phyloP scores from a whole-genome alignment of 2,797 vertebrate genomes.

The Catamblyrhynchus diadema region DNA sequence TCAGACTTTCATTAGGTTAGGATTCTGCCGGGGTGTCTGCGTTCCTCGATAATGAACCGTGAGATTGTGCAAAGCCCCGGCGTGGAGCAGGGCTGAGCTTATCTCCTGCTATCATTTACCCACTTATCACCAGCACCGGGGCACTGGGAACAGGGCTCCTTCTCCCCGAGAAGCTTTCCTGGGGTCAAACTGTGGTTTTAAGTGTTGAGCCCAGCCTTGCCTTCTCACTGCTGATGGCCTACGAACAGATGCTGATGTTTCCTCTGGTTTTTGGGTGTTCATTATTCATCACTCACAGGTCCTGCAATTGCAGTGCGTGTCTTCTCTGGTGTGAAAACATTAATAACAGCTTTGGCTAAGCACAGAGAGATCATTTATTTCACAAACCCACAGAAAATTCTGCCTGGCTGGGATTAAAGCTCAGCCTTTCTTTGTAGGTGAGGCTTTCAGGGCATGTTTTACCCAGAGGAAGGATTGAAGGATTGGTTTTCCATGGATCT shows the following conservation, averaged over 20 bases:
- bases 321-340: constrained; percentile 40
- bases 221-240: rapidly evolving
- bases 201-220: neutral
- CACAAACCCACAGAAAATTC: neutral
- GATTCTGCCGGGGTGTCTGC: constrained; percentile 40
- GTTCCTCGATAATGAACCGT: constrained; percentile 46
- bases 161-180: neutral
- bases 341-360: constrained; percentile 34
- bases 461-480: neutral
- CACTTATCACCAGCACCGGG: neutral
- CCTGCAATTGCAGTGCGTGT: neutral
- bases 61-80: neutral
- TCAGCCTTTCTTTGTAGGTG: rapidly evolving
- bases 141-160: neutral
- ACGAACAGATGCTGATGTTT: neutral
- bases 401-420: neutral
- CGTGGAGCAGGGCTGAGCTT: neutral
- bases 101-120: neutral
- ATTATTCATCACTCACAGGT: constrained; percentile 11
- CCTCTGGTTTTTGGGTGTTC: neutral
- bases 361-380: neutral
- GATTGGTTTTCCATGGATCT: neutral
- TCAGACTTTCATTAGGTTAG: constrained; percentile 69
- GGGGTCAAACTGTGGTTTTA: neutral
- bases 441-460: neutral